A percentile compares a stretch with the other conserved stretches of the same genome.
Conservation (phyloP, 2,113 vertebrate genomes). For the Ciconia stormi region DNA sequence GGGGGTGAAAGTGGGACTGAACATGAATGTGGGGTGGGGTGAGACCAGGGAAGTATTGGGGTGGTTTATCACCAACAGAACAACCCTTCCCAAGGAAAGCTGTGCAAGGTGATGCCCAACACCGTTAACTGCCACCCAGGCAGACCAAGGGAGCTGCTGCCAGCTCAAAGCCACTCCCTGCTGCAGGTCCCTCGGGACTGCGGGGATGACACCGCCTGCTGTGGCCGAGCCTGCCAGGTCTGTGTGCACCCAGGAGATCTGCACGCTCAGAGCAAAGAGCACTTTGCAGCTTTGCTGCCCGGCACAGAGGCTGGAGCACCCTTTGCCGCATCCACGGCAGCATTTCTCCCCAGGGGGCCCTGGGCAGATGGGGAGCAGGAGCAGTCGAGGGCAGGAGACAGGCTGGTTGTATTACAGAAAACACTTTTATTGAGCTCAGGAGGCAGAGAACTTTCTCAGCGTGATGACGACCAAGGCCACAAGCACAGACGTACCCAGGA, state of each 20-base stretch:
- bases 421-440: conserved; percentile 79
- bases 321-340: fast-evolving
- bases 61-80: background rate
- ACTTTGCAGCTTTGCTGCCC: background rate
- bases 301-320: background rate
- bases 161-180: background rate
- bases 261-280: fast-evolving
- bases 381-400: background rate
- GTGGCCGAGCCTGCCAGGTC: background rate
- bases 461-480: conserved; percentile 92
- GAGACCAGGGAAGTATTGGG: fast-evolving
- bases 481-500: conserved; percentile 92
- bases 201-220: fast-evolving
- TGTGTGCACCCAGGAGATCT: fast-evolving
- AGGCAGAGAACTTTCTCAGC: conserved; percentile 90
- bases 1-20: background rate
- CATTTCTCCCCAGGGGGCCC: background rate
- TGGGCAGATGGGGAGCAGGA: fast-evolving
- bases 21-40: fast-evolving
- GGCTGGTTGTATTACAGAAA: background rate
- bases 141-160: too few relatives aligned
- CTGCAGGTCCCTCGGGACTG: background rate
- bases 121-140: too few relatives aligned
- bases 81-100: background rate
- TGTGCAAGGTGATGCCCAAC: background rate